Percentiles rank a stretch among this genome's conserved stretches.
These are phyloP conservation scores for Chanos chanos DNA, from an alignment of 2,797 vertebrate genomes.

Conservation along the genomic window DNA sequence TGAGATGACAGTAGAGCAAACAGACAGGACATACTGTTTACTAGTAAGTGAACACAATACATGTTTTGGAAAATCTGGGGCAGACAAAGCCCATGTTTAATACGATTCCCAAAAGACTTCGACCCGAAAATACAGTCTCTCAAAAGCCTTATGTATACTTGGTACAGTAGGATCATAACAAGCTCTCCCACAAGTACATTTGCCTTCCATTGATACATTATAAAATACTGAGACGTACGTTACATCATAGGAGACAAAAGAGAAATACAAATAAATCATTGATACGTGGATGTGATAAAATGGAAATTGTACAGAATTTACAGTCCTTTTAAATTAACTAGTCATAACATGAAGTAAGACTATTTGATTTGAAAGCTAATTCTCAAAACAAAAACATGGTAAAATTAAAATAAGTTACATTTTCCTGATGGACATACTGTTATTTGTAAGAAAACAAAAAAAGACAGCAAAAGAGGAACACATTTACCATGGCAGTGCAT, in stretches of 20 bases:
- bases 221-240: conserved; percentile 73
- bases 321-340: conserved; percentile 63
- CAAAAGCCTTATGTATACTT: conserved; percentile 57
- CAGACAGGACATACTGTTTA: background rate
- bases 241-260: conserved; percentile 64
- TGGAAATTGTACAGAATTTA: conserved; percentile 62
- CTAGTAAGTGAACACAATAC: background rate
- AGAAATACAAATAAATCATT: conserved; percentile 62
- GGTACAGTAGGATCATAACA: conserved; percentile 54
- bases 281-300: conserved; percentile 61
- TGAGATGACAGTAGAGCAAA: too few relatives aligned
- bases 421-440: conserved; percentile 37
- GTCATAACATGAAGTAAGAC: conserved; percentile 59
- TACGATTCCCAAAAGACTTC: conserved; percentile 67
- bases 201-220: conserved; percentile 52
- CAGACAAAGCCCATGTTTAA: conserved; percentile 70
- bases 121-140: conserved; percentile 74
- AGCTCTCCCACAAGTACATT: conserved; percentile 52
- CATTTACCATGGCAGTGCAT: conserved; percentile 63
- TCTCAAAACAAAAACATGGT: conserved; percentile 42
- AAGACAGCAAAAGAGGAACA: conserved; percentile 47
- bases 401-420: conserved; percentile 41
- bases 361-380: conserved; percentile 61
- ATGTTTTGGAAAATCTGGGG: conserved; percentile 68
- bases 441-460: conserved; percentile 45